Conservation (phyloP, 2,797 vertebrate species). For the Allochrocebus solatus region DNA sequence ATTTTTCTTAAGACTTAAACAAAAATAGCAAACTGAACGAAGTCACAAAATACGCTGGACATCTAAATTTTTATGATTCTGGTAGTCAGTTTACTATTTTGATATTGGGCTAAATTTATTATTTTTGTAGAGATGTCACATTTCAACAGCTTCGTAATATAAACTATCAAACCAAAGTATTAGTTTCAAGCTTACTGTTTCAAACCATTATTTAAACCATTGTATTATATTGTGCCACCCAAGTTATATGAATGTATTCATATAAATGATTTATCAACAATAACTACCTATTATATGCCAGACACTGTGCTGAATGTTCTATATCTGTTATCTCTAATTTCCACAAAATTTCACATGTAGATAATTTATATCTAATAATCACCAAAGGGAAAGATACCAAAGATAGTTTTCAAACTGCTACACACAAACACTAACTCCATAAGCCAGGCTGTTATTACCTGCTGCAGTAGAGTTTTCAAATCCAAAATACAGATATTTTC, state of each 20-base stretch:
- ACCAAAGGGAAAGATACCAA: background rate
- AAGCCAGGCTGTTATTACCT: background rate
- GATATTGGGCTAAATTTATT: background rate
- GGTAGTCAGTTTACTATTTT: background rate
- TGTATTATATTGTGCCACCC: background rate
- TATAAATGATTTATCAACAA: background rate
- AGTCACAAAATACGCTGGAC: background rate
- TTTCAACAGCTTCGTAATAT: conserved; percentile 6
- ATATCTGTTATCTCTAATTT: background rate
- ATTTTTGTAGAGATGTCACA: background rate
- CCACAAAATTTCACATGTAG: background rate
- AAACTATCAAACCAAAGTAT: background rate
- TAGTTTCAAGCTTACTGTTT: background rate
- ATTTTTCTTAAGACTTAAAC: background rate
- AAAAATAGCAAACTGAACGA: background rate
- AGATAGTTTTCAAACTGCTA: background rate
- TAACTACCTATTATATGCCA: background rate
- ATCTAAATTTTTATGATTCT: background rate
- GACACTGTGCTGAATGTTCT: background rate
- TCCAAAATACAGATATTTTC: background rate
- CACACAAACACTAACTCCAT: background rate
- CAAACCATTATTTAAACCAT: background rate
- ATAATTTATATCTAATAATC: background rate
- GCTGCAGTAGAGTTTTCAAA: background rate
- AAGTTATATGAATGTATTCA: background rate